These are phyloP conservation scores for Hemistola chrysoprasaria DNA, from an alignment of 2,888 invertebrate species.

Conservation along the genomic window DNA sequence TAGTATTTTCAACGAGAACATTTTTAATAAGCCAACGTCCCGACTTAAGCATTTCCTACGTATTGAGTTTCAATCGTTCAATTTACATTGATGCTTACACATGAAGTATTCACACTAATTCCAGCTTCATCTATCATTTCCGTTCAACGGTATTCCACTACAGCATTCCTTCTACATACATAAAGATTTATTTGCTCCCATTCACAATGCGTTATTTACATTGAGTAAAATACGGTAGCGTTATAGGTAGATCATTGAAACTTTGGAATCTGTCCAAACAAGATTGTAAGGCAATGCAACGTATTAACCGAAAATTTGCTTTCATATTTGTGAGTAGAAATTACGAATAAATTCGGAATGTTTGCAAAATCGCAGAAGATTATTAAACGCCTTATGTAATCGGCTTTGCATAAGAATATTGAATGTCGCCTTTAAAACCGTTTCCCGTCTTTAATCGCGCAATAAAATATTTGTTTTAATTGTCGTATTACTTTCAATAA, in stretches of 20 bases:
- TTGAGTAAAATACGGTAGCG: conserved; percentile 37
- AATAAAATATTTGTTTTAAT: conserved; percentile 7
- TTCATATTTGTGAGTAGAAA: no score
- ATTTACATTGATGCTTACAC: conserved; percentile 26
- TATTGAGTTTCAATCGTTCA: conserved; percentile 26
- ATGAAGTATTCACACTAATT: conserved; percentile 24
- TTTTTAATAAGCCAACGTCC: conserved; percentile 15
- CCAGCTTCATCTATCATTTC: conserved; percentile 27
- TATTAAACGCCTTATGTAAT: background rate
- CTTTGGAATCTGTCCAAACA: conserved; percentile 47
- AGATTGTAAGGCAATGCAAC: conserved; percentile 22
- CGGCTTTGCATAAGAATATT: background rate
- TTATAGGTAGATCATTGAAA: conserved; percentile 40
- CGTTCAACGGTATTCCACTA: conserved; percentile 32
- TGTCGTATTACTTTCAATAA: conserved; percentile 25
- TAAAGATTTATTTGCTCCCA: conserved; percentile 39
- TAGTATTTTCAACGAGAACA: conserved; percentile 5
- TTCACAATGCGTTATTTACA: conserved; percentile 40
- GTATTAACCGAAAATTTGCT: conserved; percentile 19
- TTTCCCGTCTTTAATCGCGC: conserved; percentile 3
- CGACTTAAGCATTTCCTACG: conserved; percentile 17
- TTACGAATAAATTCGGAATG: no score
- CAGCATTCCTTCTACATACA: conserved; percentile 35
- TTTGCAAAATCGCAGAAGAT: background rate
- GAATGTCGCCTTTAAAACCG: conserved; percentile 1